These are phyloP conservation scores for Venusia cambrica DNA, from an alignment of 2,888 invertebrate species.

Conservation along the genomic window DNA sequence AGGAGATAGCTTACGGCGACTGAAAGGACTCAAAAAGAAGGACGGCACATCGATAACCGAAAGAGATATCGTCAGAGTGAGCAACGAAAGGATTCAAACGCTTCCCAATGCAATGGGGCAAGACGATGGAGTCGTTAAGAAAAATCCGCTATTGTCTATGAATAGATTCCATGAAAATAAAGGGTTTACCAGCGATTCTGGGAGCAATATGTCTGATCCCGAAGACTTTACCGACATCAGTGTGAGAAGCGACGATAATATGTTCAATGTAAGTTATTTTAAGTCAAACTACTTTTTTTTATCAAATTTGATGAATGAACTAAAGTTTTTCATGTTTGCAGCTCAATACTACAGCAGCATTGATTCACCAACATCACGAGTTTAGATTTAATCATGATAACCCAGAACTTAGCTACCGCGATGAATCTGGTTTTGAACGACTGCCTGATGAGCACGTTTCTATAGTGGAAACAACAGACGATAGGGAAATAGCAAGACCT, in stretches of 20 bases:
- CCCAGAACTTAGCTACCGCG: conserved; percentile 65
- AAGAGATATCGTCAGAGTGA: conserved; percentile 69
- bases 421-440: conserved; percentile 84
- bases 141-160: conserved; percentile 85
- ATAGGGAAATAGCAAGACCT: conserved; percentile 84
- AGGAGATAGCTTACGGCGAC: conserved; percentile 55
- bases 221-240: conserved; percentile 79
- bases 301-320: too few relatives aligned
- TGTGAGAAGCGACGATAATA: conserved; percentile 54
- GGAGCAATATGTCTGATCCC: conserved; percentile 84
- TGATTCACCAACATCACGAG: conserved; percentile 84
- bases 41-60: conserved; percentile 66
- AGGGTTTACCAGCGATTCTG: conserved; percentile 73
- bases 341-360: conserved; percentile 83
- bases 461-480: conserved; percentile 90
- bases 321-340: too few relatives aligned
- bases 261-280: conserved; percentile 59
- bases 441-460: conserved; percentile 92
- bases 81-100: conserved; percentile 61
- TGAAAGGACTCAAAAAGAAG: conserved; percentile 63
- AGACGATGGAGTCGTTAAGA: conserved; percentile 88
- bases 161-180: conserved; percentile 80
- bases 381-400: conserved; percentile 55
- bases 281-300: too few relatives aligned
- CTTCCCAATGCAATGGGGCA: conserved; percentile 72